Evolutionary conservation across 2,113 vertebrate genomes (phyloP), one percentile per base, ranked within the genome.

Genomic region (Spheniscus mendiculus): DNA sequence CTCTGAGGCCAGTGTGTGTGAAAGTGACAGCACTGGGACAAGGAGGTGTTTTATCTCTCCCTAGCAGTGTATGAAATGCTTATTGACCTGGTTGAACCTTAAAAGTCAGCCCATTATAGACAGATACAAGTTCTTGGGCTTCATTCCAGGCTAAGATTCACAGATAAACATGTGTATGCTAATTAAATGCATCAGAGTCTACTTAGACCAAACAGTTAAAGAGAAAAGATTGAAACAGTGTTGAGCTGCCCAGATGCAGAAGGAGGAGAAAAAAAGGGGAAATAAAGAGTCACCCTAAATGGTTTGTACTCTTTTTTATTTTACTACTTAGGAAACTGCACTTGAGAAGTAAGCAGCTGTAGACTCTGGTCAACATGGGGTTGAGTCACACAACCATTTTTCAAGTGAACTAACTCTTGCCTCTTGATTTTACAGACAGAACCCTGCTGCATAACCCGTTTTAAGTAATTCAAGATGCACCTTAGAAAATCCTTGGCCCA

Each of bases 121-220:
- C 59, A 92, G 77, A 89, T 78, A 77, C 67, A 92, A 93, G 59
- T 78, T 93, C 61, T 44, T 36, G 73, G 85, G 76, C 90, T 96
- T 81, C 69, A 49, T 74, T 93, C 92, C 94, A 93, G 47, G 40
- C 52, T 61, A 58, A 90, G 86, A 94, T 67, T 88, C 83, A 81
- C 26, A 59, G 86, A 90, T 78, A 92, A 95, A 80, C 71, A 78
- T 15, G 56, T 67, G 78, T 71, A 89, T 59, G 44, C 80, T 91
- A 95, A 96, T 88, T 84, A 92, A 86, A 84, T 29, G 7, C 69
- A 89, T 56, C 55, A 44, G 50, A 84, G 61, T 74, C 50, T 95
- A 82, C 78, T 96, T 87, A 93, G 79, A 72, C 26, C 52, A 76
- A 95, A 82, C n/a, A 83, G 65, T 87, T 79, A 81, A 87, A 96